Conservation (phyloP, 2,888 invertebrate genomes). For the Tinea pellionella region DNA sequence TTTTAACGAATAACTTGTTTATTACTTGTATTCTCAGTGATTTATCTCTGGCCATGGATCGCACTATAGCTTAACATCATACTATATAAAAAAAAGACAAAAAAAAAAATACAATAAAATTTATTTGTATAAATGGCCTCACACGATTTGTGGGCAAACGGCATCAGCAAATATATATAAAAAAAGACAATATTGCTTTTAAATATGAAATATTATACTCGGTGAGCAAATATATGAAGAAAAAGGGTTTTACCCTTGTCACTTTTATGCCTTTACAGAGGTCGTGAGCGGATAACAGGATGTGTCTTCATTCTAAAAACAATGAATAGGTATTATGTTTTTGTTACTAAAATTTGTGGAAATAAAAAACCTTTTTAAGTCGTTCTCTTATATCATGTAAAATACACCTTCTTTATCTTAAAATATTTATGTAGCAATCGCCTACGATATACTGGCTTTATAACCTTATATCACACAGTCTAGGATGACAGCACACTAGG, state of each 20-base stretch:
- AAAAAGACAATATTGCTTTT: slow-evolving; percentile 60
- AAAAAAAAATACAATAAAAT: neutral
- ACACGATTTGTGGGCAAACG: neutral
- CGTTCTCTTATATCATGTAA: no score
- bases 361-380: slow-evolving; percentile 1
- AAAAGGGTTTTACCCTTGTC: slow-evolving; percentile 59
- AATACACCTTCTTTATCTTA: no score
- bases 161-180: slow-evolving; percentile 13
- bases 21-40: no score
- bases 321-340: slow-evolving; percentile 42
- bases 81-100: neutral
- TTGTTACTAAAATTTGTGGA: slow-evolving; percentile 19
- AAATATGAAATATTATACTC: slow-evolving; percentile 56
- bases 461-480: no score
- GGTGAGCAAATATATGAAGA: slow-evolving; percentile 51
- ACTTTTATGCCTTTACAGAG: slow-evolving; percentile 30
- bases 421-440: no score
- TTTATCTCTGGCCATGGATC: no score
- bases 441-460: no score
- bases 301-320: slow-evolving; percentile 52
- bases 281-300: slow-evolving; percentile 23
- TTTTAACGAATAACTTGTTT: no score
- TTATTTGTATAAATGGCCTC: neutral
- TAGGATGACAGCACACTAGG: no score
- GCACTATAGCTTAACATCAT: no score